Conservation (phyloP, 2,797 vertebrate species). For the Scleropages formosus region DNA sequence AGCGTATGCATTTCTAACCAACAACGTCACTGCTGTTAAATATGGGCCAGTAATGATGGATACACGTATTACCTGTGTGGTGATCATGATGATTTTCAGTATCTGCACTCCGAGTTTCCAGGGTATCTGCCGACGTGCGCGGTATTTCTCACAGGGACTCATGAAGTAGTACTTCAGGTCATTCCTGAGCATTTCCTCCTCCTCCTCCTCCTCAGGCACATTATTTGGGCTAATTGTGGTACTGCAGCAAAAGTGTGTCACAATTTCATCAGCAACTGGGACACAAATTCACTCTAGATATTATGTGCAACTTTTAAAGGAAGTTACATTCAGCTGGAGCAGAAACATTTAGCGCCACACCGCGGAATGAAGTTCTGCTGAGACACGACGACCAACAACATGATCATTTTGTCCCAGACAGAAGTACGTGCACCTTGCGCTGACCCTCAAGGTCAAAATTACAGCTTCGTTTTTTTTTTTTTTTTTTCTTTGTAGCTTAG, state of each 20-base stretch:
- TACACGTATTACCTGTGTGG: slow-evolving; percentile 77
- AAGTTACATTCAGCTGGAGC: neutral
- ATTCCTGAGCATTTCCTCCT: slow-evolving; percentile 72
- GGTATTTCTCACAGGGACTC: slow-evolving; percentile 97
- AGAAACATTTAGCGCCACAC: too few relatives aligned
- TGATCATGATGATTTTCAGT: slow-evolving; percentile 94
- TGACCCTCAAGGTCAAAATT: too few relatives aligned
- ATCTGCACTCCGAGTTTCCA: slow-evolving; percentile 96
- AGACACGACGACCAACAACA: too few relatives aligned
- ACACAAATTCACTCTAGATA: neutral
- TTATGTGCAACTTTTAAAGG: neutral
- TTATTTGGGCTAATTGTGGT: slow-evolving; percentile 48
- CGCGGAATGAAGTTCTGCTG: too few relatives aligned
- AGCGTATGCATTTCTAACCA: too few relatives aligned
- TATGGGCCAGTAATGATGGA: too few relatives aligned
- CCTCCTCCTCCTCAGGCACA: slow-evolving; percentile 67
- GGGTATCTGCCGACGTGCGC: slow-evolving; percentile 79
- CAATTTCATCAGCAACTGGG: slow-evolving; percentile 24
- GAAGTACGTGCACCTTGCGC: too few relatives aligned
- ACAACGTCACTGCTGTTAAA: too few relatives aligned
- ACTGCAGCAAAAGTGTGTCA: slow-evolving; percentile 46
- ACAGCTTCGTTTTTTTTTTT: too few relatives aligned
- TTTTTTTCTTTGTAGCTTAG: too few relatives aligned
- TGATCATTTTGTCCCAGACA: too few relatives aligned
- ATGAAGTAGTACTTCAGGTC: slow-evolving; percentile 95